phyloP scores from a whole-genome alignment of 2,888 invertebrate genomes.

The Siphlonurus alternatus region DNA sequence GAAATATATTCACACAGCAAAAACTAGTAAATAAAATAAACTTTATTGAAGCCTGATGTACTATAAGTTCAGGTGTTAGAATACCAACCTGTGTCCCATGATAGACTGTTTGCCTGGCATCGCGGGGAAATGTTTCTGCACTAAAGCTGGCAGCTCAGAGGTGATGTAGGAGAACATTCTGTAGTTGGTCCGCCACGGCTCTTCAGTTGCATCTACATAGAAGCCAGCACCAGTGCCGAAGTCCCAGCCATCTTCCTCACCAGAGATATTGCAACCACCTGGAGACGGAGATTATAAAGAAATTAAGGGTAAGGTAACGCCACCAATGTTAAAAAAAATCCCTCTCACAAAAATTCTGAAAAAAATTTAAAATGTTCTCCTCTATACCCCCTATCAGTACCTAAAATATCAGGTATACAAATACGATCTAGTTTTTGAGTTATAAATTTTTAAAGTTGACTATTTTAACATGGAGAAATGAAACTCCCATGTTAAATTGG shows the following conservation, averaged over 20 bases:
- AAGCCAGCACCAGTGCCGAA: conserved; percentile 94
- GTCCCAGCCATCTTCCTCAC: conserved; percentile 84
- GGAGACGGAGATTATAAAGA: conserved; percentile 3
- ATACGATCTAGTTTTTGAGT: too few species aligned
- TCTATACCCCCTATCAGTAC: too few species aligned
- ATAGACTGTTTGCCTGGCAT: conserved; percentile 46
- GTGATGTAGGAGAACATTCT: conserved; percentile 93
- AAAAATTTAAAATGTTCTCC: too few species aligned
- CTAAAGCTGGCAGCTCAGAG: conserved; percentile 57
- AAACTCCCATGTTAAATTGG: too few species aligned
- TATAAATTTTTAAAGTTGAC: too few species aligned
- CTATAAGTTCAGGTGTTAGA: conserved; percentile 1
- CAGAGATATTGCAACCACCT: conserved; percentile 71
- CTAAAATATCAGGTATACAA: too few species aligned
- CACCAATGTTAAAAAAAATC: too few species aligned
- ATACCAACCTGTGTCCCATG: conserved; percentile 55
- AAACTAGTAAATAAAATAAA: too few species aligned
- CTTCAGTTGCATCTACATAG: conserved; percentile 79
- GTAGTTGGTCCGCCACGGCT: conserved; percentile 88
- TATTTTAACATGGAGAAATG: too few species aligned
- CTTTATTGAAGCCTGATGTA: conserved; percentile 8
- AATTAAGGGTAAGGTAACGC: too few species aligned
- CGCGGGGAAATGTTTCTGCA: conserved; percentile 57
- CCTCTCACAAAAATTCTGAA: too few species aligned
- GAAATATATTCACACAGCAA: neutral